These are phyloP conservation scores for Sclerurus mexicanus DNA, from an alignment of 2,113 vertebrate species.

Conservation along the genomic window DNA sequence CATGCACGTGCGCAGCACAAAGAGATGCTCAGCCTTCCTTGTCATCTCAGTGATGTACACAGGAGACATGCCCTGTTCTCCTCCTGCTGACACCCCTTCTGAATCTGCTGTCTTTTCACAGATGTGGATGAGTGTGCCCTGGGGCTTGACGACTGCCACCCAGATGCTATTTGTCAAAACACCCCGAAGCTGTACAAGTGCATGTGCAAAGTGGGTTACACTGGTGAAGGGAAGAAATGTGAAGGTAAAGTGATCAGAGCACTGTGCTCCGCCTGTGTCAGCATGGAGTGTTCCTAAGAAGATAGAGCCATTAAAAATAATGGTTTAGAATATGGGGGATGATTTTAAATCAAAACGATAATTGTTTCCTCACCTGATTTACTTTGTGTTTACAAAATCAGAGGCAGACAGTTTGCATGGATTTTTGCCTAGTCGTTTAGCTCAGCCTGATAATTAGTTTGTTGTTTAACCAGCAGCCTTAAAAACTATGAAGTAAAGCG, in stretches of 20 bases:
- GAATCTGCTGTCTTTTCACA: slow-evolving; percentile 61
- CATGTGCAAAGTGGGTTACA: slow-evolving; percentile 90
- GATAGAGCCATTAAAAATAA: background rate
- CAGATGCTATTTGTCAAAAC: slow-evolving; percentile 93
- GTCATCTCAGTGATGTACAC: background rate
- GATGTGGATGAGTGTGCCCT: slow-evolving; percentile 91
- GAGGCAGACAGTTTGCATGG: background rate
- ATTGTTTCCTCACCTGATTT: background rate
- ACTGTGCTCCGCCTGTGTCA: background rate
- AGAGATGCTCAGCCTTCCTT: background rate
- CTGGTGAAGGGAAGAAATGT: slow-evolving; percentile 88
- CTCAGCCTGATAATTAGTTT: background rate
- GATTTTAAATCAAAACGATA: background rate
- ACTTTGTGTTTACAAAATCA: background rate
- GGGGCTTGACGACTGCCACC: slow-evolving; percentile 91
- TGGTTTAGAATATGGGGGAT: background rate
- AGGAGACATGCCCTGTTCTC: background rate
- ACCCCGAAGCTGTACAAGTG: slow-evolving; percentile 91
- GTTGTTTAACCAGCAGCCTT: background rate
- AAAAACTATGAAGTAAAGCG: background rate
- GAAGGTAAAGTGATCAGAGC: slow-evolving; percentile 73
- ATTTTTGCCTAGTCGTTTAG: background rate
- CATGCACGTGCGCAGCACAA: rapidly evolving
- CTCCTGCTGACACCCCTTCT: background rate
- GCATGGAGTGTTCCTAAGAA: background rate